phyloP scores from a whole-genome alignment of 2,888 invertebrate species.

The Aporophyla nigra region DNA sequence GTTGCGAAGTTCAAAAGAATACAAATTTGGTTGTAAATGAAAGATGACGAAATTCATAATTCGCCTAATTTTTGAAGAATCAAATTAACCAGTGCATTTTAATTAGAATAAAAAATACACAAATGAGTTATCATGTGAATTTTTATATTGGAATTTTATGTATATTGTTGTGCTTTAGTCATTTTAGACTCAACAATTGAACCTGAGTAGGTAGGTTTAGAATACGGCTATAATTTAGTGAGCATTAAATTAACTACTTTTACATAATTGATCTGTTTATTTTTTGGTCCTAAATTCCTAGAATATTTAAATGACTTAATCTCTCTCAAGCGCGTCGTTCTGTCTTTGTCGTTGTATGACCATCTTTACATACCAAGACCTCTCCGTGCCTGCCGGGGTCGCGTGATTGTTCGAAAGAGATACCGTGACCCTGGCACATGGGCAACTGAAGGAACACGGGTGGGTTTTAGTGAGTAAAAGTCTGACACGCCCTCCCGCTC shows the following conservation, averaged over 20 bases:
- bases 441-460: no score
- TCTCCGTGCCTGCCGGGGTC: no score
- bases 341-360: no score
- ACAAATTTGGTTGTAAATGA: slow-evolving; percentile 2
- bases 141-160: not conserved
- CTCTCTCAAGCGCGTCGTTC: no score
- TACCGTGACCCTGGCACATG: no score
- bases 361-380: no score
- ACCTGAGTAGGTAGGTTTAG: no score
- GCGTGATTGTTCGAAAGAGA: no score
- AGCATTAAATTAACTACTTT: not conserved
- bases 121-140: not conserved
- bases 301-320: not conserved
- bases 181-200: not conserved
- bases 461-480: no score
- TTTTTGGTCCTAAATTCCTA: not conserved
- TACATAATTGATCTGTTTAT: not conserved
- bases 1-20: no score
- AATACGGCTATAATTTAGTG: no score
- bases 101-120: not conserved
- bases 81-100: slow-evolving; percentile 2
- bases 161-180: not conserved
- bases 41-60: slow-evolving; percentile 3
- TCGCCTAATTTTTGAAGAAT: not conserved
- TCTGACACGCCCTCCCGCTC: no score